phyloP scores from a whole-genome alignment of 2,888 invertebrate species.

The Ophion slaviceki region DNA sequence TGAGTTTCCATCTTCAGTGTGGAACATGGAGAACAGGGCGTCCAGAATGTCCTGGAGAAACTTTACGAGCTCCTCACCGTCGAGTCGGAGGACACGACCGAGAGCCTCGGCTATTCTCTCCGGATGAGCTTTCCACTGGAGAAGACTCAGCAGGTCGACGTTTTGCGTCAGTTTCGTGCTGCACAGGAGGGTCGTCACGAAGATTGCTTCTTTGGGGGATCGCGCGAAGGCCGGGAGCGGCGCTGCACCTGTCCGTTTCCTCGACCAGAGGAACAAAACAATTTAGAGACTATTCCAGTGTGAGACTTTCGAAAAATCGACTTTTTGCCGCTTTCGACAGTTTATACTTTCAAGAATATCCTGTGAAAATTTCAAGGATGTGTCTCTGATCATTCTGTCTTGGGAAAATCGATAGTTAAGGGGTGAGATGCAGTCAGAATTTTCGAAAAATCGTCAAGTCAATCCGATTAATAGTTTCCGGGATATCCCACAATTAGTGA shows the following conservation, averaged over 20 bases:
- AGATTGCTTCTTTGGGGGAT: conserved; percentile 93
- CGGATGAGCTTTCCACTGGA: conserved; percentile 96
- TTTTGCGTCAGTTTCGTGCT: conserved; percentile 99
- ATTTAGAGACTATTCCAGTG: too few relatives aligned
- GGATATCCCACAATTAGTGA: too few relatives aligned
- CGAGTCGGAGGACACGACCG: conserved; percentile 91
- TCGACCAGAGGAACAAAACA: neutral
- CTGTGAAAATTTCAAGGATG: too few relatives aligned
- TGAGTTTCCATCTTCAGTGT: conserved; percentile 95
- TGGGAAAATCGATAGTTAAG: too few relatives aligned
- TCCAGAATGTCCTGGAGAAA: conserved; percentile 97
- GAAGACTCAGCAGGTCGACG: conserved; percentile 93
- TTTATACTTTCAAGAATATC: too few relatives aligned
- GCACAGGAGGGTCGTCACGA: conserved; percentile 93
- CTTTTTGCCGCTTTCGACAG: too few relatives aligned
- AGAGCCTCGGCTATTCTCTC: conserved; percentile 94
- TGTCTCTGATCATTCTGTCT: too few relatives aligned
- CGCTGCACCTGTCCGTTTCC: conserved; percentile 67
- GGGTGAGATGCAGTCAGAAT: too few relatives aligned
- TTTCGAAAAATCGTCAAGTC: too few relatives aligned
- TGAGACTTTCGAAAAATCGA: too few relatives aligned
- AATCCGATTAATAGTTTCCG: too few relatives aligned
- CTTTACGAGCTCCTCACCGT: conserved; percentile 95
- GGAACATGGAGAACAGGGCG: conserved; percentile 96
- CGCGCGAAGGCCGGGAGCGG: conserved; percentile 86